These are phyloP conservation scores for Hucho hucho DNA, from an alignment of 2,113 vertebrate species.

Conservation along the genomic window DNA sequence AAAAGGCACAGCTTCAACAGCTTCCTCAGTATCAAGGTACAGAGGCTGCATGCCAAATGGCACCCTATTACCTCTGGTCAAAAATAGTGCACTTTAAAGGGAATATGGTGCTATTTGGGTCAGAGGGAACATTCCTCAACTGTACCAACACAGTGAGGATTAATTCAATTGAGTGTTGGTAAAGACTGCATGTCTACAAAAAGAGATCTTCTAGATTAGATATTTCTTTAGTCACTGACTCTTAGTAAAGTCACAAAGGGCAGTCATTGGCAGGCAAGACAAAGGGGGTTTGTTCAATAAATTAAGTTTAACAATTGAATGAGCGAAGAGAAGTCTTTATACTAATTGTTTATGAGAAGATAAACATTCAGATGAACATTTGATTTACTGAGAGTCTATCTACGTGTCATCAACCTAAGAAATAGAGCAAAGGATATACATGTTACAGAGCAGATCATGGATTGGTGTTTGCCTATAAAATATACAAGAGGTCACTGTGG, in stretches of 20 bases:
- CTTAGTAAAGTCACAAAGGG: conserved; percentile 36
- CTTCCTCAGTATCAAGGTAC: conserved; percentile 29
- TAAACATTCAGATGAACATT: not conserved
- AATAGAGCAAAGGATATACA: too few relatives aligned
- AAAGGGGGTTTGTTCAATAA: conserved; percentile 35
- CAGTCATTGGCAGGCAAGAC: conserved; percentile 42
- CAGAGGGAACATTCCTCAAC: not conserved
- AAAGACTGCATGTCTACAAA: conserved; percentile 1
- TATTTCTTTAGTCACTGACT: conserved; percentile 31
- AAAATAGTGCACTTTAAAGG: too few relatives aligned
- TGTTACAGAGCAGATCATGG: too few relatives aligned
- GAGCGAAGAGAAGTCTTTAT: conserved; percentile 13
- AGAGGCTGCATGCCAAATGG: not conserved
- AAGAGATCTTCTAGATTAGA: not conserved
- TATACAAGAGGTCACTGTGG: too few relatives aligned
- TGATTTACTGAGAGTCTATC: not conserved
- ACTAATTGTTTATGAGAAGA: conserved; percentile 15
- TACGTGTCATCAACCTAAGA: not conserved
- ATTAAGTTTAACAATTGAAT: conserved; percentile 17
- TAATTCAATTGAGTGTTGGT: conserved; percentile 26
- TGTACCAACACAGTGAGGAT: not conserved
- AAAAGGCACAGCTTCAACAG: conserved; percentile 2
- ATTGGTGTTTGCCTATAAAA: too few relatives aligned
- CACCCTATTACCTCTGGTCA: too few relatives aligned
- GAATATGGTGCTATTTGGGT: too few relatives aligned